Evolutionary conservation across 2,113 vertebrate genomes (phyloP).

Genomic region (Scolopax mira): DNA sequence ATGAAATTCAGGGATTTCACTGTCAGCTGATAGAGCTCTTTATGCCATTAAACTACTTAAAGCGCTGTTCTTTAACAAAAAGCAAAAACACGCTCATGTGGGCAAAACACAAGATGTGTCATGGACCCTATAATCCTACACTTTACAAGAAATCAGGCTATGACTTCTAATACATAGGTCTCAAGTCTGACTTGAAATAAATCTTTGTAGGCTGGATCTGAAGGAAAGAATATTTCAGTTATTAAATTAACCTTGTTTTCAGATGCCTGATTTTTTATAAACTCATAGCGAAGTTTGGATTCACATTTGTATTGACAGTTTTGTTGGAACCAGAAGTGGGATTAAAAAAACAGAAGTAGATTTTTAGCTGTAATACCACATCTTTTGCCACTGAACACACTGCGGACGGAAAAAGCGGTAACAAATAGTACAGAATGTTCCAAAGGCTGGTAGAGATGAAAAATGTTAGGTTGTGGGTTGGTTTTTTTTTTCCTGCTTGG

Average conservation of each 20-base stretch:
- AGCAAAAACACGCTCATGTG: neutral
- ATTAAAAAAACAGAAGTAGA: constrained; percentile 15
- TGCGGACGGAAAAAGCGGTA: constrained; percentile 8
- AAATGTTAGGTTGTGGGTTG: neutral
- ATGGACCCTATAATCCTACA: neutral
- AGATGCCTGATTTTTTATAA: neutral
- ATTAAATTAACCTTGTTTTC: neutral
- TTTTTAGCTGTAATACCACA: neutral
- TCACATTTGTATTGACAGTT: neutral
- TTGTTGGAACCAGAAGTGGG: neutral
- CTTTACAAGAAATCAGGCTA: neutral
- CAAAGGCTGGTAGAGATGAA: neutral
- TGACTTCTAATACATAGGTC: neutral
- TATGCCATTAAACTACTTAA: neutral
- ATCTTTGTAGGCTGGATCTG: neutral
- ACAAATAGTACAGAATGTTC: constrained; percentile 17
- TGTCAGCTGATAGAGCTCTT: neutral
- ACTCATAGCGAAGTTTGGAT: neutral
- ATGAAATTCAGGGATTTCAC: neutral
- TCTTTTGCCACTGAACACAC: neutral
- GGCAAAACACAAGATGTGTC: neutral
- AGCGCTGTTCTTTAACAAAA: neutral
- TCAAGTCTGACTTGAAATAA: neutral
- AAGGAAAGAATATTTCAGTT: neutral
- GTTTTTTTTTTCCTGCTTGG: neutral